Evolutionary conservation across 2,113 vertebrate genomes (phyloP), one percentile per base, ranked within the genome.

Genomic region (Azemiops feae): DNA sequence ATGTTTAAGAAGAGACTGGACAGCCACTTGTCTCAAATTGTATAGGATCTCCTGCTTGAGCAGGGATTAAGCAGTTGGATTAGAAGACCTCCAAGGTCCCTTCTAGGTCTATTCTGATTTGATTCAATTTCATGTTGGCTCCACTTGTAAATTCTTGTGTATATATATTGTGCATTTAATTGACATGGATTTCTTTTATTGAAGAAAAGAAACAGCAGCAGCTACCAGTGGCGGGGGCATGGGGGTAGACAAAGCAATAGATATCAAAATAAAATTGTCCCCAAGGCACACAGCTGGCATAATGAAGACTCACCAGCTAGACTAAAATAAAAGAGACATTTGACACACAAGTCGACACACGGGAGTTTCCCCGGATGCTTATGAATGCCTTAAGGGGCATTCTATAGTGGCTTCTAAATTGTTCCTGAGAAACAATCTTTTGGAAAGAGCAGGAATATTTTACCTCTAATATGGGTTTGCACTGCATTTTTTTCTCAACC

Each of bases 351-450:
- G 69, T 85, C 43, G 27, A 88, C 53, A 45, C 52, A 50, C 27
- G 22, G 69, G 69, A 58, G 30, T 85, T 93, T 55, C 88, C 50
- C 88, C 27, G 22, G 53, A 90, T 94, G 88, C 27, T 93, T 86
- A 92, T 58, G 87, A 92, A 91, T 50, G 53, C 89, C 92, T 93
- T 87, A 39, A 53, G 0, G 87, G 25, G 16, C 20, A 92, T 50
- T 92, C 45, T 34, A 11, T 45, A 5, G 12, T 30, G 50, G 64
- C 27, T 93, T 90, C 57, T 52, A 58, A 93, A 58, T 74, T 89
- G 52, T 43, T 92, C 85, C 39, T 34, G 88, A 34, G 69, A 30
- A 92, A 45, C 11, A 58, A 43, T 27, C 5, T 34, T 47, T 55
- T 81, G 60, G 27, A 53, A 52, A 54, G 34, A 54, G 91, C 87